These are phyloP conservation scores for Pyrgilauda ruficollis DNA, from an alignment of 2,113 vertebrate genomes.

Conservation along the genomic window DNA sequence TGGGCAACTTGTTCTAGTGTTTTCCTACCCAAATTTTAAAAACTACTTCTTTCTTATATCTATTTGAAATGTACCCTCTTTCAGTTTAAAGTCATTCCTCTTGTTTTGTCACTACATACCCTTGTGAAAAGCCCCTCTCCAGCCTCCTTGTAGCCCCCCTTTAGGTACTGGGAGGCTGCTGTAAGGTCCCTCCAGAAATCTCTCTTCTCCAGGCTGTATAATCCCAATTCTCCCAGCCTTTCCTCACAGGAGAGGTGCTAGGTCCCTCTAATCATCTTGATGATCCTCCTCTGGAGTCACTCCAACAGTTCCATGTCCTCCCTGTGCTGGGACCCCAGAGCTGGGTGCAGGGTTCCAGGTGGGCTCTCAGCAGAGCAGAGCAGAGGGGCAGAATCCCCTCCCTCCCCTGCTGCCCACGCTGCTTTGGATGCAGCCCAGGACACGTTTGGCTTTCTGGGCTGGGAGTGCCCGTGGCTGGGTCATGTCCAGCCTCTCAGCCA, in stretches of 20 bases:
- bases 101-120: neutral
- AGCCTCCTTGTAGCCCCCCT: neutral
- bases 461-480: neutral
- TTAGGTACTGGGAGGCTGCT: neutral
- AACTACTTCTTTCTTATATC: neutral
- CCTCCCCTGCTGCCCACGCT: neutral
- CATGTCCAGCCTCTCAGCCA: neutral
- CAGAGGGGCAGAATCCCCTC: neutral
- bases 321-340: neutral
- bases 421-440: neutral
- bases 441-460: neutral
- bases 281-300: neutral
- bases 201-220: neutral
- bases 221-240: neutral
- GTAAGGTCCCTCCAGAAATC: neutral
- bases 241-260: neutral
- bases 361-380: neutral
- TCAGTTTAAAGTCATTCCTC: neutral
- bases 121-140: neutral
- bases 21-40: neutral
- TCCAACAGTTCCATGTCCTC: rapidly evolving
- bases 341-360: neutral
- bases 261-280: neutral
- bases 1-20: neutral
- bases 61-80: neutral